Evolutionary conservation across 2,888 invertebrate genomes (phyloP), one percentile per base, ranked within the genome.

Genomic region (Tinea trinotella): DNA sequence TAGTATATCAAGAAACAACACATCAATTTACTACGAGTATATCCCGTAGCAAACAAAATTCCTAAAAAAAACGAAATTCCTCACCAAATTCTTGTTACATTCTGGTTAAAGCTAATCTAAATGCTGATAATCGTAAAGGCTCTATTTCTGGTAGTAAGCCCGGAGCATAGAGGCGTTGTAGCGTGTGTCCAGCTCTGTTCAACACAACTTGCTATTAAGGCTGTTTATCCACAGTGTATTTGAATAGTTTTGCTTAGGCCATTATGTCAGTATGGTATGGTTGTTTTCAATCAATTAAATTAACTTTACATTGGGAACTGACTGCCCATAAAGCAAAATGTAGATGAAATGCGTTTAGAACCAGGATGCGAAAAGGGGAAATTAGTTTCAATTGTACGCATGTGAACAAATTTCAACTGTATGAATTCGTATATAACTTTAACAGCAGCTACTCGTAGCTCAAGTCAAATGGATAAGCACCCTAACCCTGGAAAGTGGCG

Each of bases 71-170:
- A 7, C 24, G 9, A 35, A 9, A 35, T 35, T 3, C 40, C 40
- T n/a, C 40, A 13, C 13, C 40, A 40, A 40, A 7, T 15, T 40
- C 15, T 40, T 12, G 2, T 40, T 40, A 40, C 7, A 6, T 13
- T 2, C 6, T 15, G 15, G n/a, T 40, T 40, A 12, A 15, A 40
- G 5, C 13, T 6, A 40, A 40, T 46, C 18, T 10, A n/a, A 46
- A 46, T 17, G 19, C 12, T 19, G 46, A 70, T 71, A 67, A 68
- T 63, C 65, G 71, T 79, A 73, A 81, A 81, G 80, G 76, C 76
- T 71, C 76, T 81, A 80, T 76, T 70, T 72, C 69, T 66, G 65
- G 66, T 66, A 65, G 60, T 17, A 10, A 46, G 10, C 2, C 13
- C 13, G 40, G 13, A 13, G 40, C 40, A 40, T 40, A 57, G 64